Conservation (phyloP, 30 jellyfish, hydroid and myxozoan species). For the Hydra vulgaris region DNA sequence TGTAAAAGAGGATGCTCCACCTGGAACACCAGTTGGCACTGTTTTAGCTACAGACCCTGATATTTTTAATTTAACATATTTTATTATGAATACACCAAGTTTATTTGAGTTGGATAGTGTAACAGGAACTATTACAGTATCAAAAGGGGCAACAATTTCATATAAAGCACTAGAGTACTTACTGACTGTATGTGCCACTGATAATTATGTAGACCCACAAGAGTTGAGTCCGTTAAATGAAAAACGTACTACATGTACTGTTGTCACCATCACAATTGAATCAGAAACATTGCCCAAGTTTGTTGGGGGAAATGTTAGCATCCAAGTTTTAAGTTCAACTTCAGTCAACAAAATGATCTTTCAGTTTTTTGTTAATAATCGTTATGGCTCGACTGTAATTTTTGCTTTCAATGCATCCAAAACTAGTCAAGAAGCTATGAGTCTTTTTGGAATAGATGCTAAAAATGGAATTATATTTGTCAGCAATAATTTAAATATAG, state of each 20-base stretch:
- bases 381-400: background rate
- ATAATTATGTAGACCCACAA: conserved; percentile 22
- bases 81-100: background rate
- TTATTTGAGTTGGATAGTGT: background rate
- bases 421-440: conserved; percentile 3
- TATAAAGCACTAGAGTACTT: background rate
- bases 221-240: conserved; percentile 13
- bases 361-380: background rate
- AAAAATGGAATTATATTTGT: background rate
- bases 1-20: conserved; percentile 5
- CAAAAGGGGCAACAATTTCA: background rate
- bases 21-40: conserved; percentile 2
- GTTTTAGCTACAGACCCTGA: conserved; percentile 26
- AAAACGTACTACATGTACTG: conserved; percentile 13
- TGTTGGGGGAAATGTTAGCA: conserved; percentile 16
- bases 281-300: conserved; percentile 51
- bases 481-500: background rate
- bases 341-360: background rate
- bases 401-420: background rate
- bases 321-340: conserved; percentile 23
- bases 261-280: conserved; percentile 29
- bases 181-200: conserved; percentile 35
- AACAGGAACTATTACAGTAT: background rate
- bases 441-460: background rate
- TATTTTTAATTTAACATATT: background rate